phyloP scores from a whole-genome alignment of 2,888 invertebrate species.

The Onchidella celtica region DNA sequence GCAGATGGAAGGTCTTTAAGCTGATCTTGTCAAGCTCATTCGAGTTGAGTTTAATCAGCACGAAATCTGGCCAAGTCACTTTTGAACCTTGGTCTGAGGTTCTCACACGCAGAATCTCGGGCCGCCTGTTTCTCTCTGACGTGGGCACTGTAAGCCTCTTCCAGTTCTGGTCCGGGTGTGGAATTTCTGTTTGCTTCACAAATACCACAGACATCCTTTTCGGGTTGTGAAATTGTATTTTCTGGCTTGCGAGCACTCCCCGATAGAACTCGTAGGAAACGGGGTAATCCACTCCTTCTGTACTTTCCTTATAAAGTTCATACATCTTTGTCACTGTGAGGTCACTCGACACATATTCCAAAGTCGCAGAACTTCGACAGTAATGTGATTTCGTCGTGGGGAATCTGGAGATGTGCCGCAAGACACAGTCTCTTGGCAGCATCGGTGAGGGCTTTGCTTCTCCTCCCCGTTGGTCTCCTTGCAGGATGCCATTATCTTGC shows the following conservation, averaged over 20 bases:
- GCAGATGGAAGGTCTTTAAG: constrained; percentile 13
- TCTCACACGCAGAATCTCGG: not conserved
- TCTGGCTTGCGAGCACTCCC: not conserved
- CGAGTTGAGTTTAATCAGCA: not conserved
- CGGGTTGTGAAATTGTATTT: not conserved
- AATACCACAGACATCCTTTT: not conserved
- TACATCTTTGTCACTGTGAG: not conserved
- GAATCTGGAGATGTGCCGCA: not conserved
- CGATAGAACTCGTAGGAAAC: not conserved
- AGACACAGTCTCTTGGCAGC: not conserved
- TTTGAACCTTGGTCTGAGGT: not conserved
- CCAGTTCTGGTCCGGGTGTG: not conserved
- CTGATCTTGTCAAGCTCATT: not conserved
- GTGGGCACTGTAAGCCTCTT: not conserved
- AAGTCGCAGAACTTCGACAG: not conserved
- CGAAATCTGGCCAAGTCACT: not conserved
- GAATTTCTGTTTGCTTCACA: not conserved
- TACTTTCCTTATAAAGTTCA: not conserved
- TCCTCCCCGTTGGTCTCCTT: not conserved
- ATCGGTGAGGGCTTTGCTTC: too few species aligned
- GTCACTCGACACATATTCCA: not conserved
- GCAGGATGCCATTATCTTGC: not conserved
- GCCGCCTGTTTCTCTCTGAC: not conserved
- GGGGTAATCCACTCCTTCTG: not conserved
- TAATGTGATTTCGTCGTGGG: not conserved